These are phyloP conservation scores for Podilymbus podiceps DNA, from an alignment of 2,113 vertebrate genomes.

Conservation along the genomic window DNA sequence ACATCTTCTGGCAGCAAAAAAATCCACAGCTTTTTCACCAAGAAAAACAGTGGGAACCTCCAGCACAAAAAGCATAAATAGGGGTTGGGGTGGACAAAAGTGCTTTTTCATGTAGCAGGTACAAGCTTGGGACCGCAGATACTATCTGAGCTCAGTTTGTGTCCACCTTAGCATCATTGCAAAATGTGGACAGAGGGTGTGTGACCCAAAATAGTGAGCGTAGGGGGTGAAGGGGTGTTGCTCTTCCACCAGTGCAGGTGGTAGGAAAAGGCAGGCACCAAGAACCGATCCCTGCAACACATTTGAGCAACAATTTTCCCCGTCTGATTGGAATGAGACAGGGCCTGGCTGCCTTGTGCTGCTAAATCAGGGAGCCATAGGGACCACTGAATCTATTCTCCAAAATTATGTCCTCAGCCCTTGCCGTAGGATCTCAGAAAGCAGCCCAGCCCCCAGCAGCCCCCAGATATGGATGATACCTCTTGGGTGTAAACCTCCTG, in stretches of 20 bases:
- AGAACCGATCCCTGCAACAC: not conserved
- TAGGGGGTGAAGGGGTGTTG: not conserved
- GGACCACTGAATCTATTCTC: not conserved
- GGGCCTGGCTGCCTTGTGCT: not conserved
- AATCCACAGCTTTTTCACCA: not conserved
- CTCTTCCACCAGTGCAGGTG: not conserved
- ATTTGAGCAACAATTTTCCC: not conserved
- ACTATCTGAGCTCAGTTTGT: not conserved
- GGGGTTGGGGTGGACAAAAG: not conserved
- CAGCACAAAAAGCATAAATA: not conserved
- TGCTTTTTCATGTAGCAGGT: not conserved
- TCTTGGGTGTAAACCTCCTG: not conserved
- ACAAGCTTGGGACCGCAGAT: not conserved
- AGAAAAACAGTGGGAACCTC: accelerated
- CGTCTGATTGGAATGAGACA: not conserved
- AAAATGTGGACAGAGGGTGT: not conserved
- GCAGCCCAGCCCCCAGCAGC: accelerated
- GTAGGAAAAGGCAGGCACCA: not conserved
- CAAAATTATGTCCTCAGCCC: not conserved
- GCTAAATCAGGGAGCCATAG: not conserved
- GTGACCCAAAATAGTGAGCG: not conserved
- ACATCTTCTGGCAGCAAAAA: constrained; percentile 39
- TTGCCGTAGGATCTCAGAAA: not conserved
- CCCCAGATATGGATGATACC: not conserved
- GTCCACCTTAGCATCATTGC: not conserved